phyloP scores from a whole-genome alignment of 2,888 invertebrate genomes.

The Chromoteleia sp. region DNA sequence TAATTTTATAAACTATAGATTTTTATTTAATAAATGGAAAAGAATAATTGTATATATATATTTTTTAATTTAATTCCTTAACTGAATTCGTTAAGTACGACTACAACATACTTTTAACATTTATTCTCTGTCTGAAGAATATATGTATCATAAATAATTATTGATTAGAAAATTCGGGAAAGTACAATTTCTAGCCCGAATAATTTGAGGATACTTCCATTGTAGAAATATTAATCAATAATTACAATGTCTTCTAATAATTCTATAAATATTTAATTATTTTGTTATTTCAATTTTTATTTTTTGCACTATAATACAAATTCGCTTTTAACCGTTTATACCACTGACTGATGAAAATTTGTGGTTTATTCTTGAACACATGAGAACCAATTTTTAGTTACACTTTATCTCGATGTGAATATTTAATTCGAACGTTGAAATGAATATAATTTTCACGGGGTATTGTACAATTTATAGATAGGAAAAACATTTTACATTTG shows the following conservation, averaged over 20 bases:
- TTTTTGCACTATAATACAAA: not conserved
- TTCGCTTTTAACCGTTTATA: slow-evolving; percentile 1
- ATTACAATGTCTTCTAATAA: slow-evolving; percentile 23
- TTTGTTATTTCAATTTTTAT: not conserved
- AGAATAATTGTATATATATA: too few relatives aligned
- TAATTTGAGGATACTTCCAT: slow-evolving; percentile 19
- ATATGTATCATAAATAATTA: too few relatives aligned
- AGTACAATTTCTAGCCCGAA: too few relatives aligned
- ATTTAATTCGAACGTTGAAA: not conserved
- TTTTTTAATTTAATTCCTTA: too few relatives aligned
- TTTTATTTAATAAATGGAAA: too few relatives aligned
- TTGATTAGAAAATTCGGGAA: too few relatives aligned
- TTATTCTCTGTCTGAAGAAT: too few relatives aligned
- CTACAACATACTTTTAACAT: too few relatives aligned
- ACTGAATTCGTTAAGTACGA: too few relatives aligned
- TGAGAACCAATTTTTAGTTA: not conserved
- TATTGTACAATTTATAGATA: slow-evolving; percentile 53
- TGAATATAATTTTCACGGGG: slow-evolving; percentile 19
- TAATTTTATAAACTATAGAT: too few relatives aligned
- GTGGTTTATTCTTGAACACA: slow-evolving; percentile 6
- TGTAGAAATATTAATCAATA: slow-evolving; percentile 17
- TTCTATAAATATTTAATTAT: not conserved
- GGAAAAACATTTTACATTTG: slow-evolving; percentile 31
- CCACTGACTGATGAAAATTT: slow-evolving; percentile 39
- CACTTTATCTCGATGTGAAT: not conserved